Conservation (phyloP, 1,140 invertebrate species). For the Micrasema longulum region DNA sequence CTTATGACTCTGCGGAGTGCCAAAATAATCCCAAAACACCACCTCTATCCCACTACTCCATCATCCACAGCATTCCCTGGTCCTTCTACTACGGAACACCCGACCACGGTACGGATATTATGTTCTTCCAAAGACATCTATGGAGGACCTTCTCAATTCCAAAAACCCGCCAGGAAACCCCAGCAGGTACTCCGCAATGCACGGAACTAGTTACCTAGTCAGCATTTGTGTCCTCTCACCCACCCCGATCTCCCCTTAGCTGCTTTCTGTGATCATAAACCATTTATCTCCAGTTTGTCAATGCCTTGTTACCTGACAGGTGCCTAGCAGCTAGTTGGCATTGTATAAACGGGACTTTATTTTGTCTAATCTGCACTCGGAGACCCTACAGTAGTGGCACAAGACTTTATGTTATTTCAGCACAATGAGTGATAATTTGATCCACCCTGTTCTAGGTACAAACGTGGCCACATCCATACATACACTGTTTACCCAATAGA, state of each 20-base stretch:
- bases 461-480: no score
- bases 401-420: no score
- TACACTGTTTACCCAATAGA: no score
- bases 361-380: no score
- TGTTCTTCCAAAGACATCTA: slow-evolving; percentile 35
- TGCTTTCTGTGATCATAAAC: neutral
- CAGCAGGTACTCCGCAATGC: slow-evolving; percentile 17
- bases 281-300: no score
- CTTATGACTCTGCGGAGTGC: slow-evolving; percentile 22
- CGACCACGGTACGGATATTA: slow-evolving; percentile 17
- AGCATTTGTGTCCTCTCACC: neutral
- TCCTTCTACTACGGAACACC: slow-evolving; percentile 23
- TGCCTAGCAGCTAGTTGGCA: no score
- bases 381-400: no score
- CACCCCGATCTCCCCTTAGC: neutral
- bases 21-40: slow-evolving; percentile 5
- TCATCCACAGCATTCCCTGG: slow-evolving; percentile 26
- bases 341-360: no score
- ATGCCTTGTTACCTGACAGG: no score
- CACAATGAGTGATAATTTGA: no score
- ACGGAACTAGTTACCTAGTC: slow-evolving; percentile 22
- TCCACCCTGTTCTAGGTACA: no score
- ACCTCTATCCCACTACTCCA: slow-evolving; percentile 10
- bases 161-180: slow-evolving; percentile 13
- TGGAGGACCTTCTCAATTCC: slow-evolving; percentile 6